These are phyloP conservation scores for Pangasius sanitwongsei DNA, from an alignment of 2,797 vertebrate genomes.

Conservation along the genomic window DNA sequence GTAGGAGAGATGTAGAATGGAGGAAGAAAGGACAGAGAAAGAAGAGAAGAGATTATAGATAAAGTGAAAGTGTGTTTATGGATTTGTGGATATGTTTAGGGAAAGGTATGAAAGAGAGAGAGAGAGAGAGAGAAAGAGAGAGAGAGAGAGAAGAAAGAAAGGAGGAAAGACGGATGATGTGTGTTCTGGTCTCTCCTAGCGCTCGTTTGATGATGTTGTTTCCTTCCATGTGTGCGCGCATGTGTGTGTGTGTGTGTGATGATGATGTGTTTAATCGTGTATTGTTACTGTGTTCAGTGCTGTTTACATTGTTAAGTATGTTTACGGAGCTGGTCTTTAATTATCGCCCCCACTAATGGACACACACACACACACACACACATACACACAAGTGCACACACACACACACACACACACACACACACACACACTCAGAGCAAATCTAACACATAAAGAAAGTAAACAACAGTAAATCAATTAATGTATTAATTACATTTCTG, in stretches of 20 bases:
- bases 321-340: conserved; percentile 33
- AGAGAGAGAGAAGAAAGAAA: conserved; percentile 29
- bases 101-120: conserved; percentile 30
- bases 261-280: conserved; percentile 11
- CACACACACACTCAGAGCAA: neutral
- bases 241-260: conserved; percentile 28
- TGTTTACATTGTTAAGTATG: conserved; percentile 41
- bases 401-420: neutral
- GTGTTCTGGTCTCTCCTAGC: neutral
- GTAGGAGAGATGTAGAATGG: conserved; percentile 77
- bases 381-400: neutral
- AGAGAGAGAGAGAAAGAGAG: conserved; percentile 27
- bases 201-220: neutral
- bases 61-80: neutral
- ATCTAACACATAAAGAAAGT: neutral
- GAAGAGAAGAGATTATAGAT: neutral
- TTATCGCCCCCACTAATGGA: conserved; percentile 1
- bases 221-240: conserved; percentile 1
- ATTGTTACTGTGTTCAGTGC: conserved; percentile 27
- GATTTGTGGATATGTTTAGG: neutral
- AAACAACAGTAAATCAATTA: neutral
- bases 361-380: neutral
- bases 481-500: neutral
- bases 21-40: conserved; percentile 65
- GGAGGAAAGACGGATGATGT: neutral